These are phyloP conservation scores for Hylaeus anthracinus DNA, from an alignment of 1,140 invertebrate genomes.

Conservation along the genomic window DNA sequence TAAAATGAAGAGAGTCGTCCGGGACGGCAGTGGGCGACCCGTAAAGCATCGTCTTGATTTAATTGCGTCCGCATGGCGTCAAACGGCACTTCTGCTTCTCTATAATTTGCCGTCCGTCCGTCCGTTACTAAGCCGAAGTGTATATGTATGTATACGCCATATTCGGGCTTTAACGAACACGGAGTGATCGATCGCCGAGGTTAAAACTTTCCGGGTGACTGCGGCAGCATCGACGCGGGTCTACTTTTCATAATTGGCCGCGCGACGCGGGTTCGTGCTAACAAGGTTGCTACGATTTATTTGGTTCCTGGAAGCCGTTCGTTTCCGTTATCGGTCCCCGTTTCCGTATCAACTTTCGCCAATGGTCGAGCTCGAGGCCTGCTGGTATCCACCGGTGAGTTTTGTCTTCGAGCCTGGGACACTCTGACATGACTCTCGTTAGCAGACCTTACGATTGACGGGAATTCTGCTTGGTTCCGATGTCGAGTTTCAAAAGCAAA, in stretches of 20 bases:
- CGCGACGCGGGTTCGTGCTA: not conserved
- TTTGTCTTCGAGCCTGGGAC: too few relatives aligned
- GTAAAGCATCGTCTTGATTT: conserved; percentile 64
- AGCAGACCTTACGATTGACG: too few relatives aligned
- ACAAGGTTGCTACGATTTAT: not conserved
- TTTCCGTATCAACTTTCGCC: conserved; percentile 5
- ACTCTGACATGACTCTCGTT: too few relatives aligned
- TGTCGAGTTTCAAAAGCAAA: too few relatives aligned
- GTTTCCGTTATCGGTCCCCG: not conserved
- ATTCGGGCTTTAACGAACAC: conserved; percentile 6
- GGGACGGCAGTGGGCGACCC: conserved; percentile 42
- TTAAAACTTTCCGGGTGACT: not conserved
- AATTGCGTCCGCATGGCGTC: conserved; percentile 56
- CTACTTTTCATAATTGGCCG: conserved; percentile 20
- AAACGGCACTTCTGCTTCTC: conserved; percentile 41
- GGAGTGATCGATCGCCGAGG: too few relatives aligned
- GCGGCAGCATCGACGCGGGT: not conserved
- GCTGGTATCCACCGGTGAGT: too few relatives aligned
- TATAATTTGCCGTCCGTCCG: conserved; percentile 39
- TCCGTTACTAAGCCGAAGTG: not conserved
- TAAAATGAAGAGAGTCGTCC: conserved; percentile 53
- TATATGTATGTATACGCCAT: not conserved
- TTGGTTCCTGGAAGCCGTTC: not conserved
- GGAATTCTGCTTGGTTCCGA: too few relatives aligned
- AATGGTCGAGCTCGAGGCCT: too few relatives aligned